Conservation (phyloP, 2,888 invertebrate species). For the Disparrhopalites patrizii region DNA sequence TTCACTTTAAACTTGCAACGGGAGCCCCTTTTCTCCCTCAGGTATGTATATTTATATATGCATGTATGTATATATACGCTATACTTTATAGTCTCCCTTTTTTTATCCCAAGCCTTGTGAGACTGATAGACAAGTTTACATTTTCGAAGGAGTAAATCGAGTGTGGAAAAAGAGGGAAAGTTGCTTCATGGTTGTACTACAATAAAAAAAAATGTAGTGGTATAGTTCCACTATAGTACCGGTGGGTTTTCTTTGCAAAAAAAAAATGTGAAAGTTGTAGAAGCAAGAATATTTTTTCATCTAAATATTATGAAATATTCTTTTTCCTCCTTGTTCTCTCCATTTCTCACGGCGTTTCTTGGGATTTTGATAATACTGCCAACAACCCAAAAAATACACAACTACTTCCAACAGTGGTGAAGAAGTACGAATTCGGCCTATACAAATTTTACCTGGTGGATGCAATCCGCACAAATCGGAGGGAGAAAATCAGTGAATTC, state of each 20-base stretch:
- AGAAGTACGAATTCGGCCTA: constrained; percentile 50
- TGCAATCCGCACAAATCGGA: constrained; percentile 72
- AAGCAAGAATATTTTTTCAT: not conserved
- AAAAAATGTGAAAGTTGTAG: not conserved
- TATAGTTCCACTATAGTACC: too few species aligned
- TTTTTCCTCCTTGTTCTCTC: not conserved
- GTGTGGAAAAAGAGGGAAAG: not conserved
- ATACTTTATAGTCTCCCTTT: too few species aligned
- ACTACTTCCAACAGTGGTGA: constrained; percentile 46
- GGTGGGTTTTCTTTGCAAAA: too few species aligned
- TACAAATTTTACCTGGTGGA: constrained; percentile 82
- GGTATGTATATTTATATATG: too few species aligned
- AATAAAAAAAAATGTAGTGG: too few species aligned
- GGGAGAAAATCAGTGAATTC: constrained; percentile 84
- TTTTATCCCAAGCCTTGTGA: not conserved
- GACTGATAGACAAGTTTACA: not conserved
- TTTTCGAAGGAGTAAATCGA: not conserved
- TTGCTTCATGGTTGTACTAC: not conserved
- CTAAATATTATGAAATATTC: constrained; percentile 21
- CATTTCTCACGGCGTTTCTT: too few species aligned
- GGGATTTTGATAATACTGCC: too few species aligned
- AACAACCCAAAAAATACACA: too few species aligned
- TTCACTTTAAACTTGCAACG: too few species aligned
- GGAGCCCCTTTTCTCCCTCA: too few species aligned
- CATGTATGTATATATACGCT: too few species aligned